Conservation (phyloP, 2,888 invertebrate genomes). For the Smittia aterrima region DNA sequence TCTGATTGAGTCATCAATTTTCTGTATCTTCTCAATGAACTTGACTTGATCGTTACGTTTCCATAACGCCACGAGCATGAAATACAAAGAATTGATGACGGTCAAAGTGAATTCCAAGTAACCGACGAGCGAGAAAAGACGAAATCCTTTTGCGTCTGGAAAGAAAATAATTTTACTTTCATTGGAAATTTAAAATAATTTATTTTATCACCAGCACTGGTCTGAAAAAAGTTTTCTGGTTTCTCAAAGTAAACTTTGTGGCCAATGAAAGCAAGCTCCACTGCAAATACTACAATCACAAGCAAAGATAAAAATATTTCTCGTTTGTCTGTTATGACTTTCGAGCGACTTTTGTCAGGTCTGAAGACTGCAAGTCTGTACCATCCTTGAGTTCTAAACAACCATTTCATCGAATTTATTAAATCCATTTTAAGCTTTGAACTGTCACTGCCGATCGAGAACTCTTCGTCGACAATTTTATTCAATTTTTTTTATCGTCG, state of each 20-base stretch:
- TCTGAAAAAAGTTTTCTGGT: background rate
- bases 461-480: background rate
- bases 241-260: background rate
- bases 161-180: background rate
- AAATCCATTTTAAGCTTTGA: constrained; percentile 10
- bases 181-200: background rate
- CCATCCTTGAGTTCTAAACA: background rate
- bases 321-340: background rate
- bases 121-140: background rate
- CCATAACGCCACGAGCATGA: background rate
- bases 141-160: constrained; percentile 1
- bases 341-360: background rate
- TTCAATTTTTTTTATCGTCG: background rate
- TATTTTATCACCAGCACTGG: background rate
- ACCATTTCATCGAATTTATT: background rate
- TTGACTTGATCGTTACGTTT: constrained; percentile 21
- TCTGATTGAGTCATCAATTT: constrained; percentile 27
- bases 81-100: background rate
- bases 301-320: background rate
- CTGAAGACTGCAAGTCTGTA: constrained; percentile 24
- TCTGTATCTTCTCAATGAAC: constrained; percentile 23
- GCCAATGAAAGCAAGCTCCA: background rate
- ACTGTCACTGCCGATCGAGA: background rate
- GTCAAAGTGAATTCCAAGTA: constrained; percentile 22
- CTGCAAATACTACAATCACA: background rate